Conservation (phyloP, 2,888 invertebrate genomes). For the Taenaris catops region DNA sequence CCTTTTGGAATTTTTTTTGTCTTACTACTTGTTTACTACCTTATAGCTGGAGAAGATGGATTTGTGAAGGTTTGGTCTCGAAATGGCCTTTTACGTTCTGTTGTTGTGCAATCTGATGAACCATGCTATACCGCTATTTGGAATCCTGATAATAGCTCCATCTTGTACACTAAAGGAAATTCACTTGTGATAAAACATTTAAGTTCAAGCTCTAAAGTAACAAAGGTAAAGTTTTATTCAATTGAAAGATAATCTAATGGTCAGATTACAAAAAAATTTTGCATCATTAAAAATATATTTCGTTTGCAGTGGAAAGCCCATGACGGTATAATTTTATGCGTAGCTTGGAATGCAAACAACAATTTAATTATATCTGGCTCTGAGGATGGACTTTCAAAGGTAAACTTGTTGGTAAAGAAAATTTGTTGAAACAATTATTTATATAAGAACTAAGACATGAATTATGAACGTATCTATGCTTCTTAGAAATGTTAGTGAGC, state of each 20-base stretch:
- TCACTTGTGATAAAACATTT: constrained; percentile 85
- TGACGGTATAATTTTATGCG: constrained; percentile 93
- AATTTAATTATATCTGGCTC: constrained; percentile 96
- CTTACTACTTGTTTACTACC: too few species aligned
- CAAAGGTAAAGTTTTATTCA: too few species aligned
- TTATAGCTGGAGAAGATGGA: constrained; percentile 96
- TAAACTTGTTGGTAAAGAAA: constrained; percentile 34
- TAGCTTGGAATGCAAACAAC: constrained; percentile 97
- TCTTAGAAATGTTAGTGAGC: too few species aligned
- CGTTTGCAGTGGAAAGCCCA: constrained; percentile 95
- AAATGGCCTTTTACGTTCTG: constrained; percentile 94
- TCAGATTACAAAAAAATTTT: too few species aligned
- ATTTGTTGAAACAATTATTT: not conserved
- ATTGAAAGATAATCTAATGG: too few species aligned
- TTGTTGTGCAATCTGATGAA: constrained; percentile 88
- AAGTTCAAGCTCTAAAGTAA: constrained; percentile 86
- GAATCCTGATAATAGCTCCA: constrained; percentile 85
- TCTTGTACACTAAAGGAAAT: constrained; percentile 85
- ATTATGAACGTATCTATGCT: too few species aligned
- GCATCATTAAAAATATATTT: constrained; percentile 2
- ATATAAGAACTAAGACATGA: too few species aligned
- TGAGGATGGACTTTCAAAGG: constrained; percentile 95
- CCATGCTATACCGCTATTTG: constrained; percentile 93
- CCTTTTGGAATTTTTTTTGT: too few species aligned
- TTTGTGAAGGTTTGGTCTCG: constrained; percentile 98